These are phyloP conservation scores for Philaenus spumarius DNA, from an alignment of 1,140 invertebrate genomes.

Conservation along the genomic window DNA sequence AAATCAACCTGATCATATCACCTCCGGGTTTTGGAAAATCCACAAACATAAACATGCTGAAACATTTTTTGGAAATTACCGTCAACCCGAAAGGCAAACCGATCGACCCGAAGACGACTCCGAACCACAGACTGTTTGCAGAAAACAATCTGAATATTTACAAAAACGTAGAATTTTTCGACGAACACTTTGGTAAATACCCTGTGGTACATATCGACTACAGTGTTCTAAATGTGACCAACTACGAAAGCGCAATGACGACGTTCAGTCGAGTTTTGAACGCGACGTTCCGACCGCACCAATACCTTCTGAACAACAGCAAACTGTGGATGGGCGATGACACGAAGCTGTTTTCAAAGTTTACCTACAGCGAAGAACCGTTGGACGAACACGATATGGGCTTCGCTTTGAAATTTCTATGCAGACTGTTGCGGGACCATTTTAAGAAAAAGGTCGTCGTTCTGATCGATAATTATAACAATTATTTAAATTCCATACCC, in stretches of 20 bases:
- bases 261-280: not conserved
- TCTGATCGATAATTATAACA: not conserved
- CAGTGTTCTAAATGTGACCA: not conserved
- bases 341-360: not conserved
- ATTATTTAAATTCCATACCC: too few species aligned
- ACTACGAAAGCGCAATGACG: not conserved
- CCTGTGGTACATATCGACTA: not conserved
- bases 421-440: not conserved
- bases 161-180: not conserved
- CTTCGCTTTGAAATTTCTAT: not conserved
- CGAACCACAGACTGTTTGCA: too few species aligned
- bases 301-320: not conserved
- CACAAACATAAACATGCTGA: constrained; percentile 1
- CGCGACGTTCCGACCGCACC: not conserved
- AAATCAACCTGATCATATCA: not conserved
- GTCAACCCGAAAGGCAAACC: not conserved
- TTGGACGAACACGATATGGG: not conserved
- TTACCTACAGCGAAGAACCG: too few species aligned
- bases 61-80: not conserved
- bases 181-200: not conserved
- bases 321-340: not conserved
- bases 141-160: not conserved
- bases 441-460: not conserved
- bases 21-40: constrained; percentile 7
- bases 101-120: not conserved